phyloP scores from a whole-genome alignment of 1,140 invertebrate species.

The Drosophila asahinai region DNA sequence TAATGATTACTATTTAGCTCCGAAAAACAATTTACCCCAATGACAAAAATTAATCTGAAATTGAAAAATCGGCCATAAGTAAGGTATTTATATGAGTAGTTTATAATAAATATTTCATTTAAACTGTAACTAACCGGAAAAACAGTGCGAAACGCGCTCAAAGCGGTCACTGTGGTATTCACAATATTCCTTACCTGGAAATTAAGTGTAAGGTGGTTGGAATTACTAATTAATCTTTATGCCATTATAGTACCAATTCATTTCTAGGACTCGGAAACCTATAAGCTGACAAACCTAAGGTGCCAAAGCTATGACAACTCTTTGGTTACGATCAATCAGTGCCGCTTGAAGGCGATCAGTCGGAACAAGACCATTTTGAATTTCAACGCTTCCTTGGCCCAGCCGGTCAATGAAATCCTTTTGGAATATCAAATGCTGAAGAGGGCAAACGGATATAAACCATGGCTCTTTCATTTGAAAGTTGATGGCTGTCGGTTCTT shows the following conservation, averaged over 20 bases:
- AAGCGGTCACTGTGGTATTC: background rate
- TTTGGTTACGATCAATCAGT: slow-evolving; percentile 21
- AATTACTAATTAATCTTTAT: too few species aligned
- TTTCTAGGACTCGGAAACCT: background rate
- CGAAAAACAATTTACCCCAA: too few species aligned
- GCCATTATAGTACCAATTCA: background rate
- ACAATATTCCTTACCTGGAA: slow-evolving; percentile 3
- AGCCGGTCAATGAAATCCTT: background rate
- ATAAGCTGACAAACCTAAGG: slow-evolving; percentile 11
- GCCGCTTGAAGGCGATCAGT: slow-evolving; percentile 21
- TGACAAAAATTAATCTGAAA: too few species aligned
- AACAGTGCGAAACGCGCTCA: background rate
- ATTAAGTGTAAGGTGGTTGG: slow-evolving; percentile 2
- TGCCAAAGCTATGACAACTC: slow-evolving; percentile 11
- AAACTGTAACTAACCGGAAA: background rate
- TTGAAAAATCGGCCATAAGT: too few species aligned
- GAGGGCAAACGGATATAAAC: slow-evolving; percentile 14
- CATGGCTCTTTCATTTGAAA: slow-evolving; percentile 4
- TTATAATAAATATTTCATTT: background rate
- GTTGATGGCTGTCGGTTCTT: slow-evolving; percentile 16
- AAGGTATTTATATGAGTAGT: background rate
- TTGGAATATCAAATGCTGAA: slow-evolving; percentile 4
- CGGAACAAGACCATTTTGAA: slow-evolving; percentile 9
- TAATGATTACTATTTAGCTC: too few species aligned
- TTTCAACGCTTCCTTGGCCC: slow-evolving; percentile 8